A percentile compares a stretch with the other conserved stretches of the same genome.
phyloP scores from a whole-genome alignment of 37 sponge, comb jelly and placozoan species.

The Corticium candelabrum region DNA sequence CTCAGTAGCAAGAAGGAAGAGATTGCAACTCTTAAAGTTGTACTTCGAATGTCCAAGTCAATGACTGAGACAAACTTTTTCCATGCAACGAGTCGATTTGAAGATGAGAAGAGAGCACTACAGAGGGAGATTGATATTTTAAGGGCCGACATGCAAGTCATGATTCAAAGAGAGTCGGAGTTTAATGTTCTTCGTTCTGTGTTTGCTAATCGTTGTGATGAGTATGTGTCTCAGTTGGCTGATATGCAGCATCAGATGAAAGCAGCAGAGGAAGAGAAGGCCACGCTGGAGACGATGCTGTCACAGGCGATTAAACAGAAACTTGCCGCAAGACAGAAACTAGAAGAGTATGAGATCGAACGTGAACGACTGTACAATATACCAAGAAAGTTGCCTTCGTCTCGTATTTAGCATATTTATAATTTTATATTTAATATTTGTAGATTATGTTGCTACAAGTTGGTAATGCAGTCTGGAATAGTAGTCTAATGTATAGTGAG shows the following conservation, averaged over 20 bases:
- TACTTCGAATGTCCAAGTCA: background rate
- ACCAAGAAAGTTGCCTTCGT: conserved; percentile 27
- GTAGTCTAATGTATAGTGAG: too few species aligned
- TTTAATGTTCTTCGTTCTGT: background rate
- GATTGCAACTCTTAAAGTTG: background rate
- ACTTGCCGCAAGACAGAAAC: conserved; percentile 38
- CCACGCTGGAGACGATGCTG: conserved; percentile 32
- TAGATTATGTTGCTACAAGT: too few species aligned
- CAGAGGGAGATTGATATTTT: background rate
- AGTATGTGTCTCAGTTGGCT: conserved; percentile 38
- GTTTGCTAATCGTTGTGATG: conserved; percentile 30
- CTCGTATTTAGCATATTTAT: conserved; percentile 29
- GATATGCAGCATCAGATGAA: conserved; percentile 21
- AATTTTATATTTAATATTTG: background rate
- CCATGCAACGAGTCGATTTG: background rate
- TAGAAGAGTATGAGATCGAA: conserved; percentile 70
- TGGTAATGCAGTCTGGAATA: too few species aligned
- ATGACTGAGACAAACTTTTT: background rate
- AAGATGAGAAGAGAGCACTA: background rate
- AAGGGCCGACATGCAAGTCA: background rate
- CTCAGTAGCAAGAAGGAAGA: background rate
- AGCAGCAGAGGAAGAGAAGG: conserved; percentile 22
- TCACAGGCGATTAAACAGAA: conserved; percentile 61
- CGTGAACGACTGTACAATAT: conserved; percentile 39
- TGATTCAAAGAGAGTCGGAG: background rate